Conservation (phyloP, 2,888 invertebrate genomes). For the Resseliella maxima region DNA sequence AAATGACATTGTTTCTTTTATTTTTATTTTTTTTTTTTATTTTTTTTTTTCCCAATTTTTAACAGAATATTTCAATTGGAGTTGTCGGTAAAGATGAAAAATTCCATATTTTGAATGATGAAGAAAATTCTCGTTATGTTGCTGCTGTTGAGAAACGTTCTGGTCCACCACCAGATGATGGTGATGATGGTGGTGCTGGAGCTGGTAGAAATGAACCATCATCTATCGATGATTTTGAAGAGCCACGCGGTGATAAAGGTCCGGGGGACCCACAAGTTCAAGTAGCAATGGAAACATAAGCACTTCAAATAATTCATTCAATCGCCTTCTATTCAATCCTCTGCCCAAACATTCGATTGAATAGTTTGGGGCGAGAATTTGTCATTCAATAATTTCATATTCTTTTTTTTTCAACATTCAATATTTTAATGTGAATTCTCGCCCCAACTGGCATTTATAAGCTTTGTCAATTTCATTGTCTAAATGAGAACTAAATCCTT, state of each 20-base stretch:
- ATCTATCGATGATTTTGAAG: slow-evolving; percentile 65
- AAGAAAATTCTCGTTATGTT: slow-evolving; percentile 69
- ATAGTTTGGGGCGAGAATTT: slow-evolving; percentile 30
- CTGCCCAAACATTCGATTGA: not conserved
- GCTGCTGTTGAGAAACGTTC: slow-evolving; percentile 62
- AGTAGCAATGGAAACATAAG: slow-evolving; percentile 65
- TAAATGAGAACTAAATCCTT: not conserved
- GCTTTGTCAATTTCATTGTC: slow-evolving; percentile 3
- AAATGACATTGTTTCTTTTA: slow-evolving; percentile 68
- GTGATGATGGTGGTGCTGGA: slow-evolving; percentile 57
- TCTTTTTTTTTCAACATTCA: not conserved
- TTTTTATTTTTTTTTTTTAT: slow-evolving; percentile 32
- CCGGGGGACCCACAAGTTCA: slow-evolving; percentile 68
- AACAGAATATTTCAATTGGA: slow-evolving; percentile 91
- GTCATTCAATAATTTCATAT: not conserved
- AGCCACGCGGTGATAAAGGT: slow-evolving; percentile 64
- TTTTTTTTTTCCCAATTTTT: slow-evolving; percentile 60
- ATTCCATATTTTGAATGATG: slow-evolving; percentile 84
- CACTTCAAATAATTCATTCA: not conserved
- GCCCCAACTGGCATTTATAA: not conserved
- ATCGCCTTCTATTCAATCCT: not conserved
- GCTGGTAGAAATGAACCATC: slow-evolving; percentile 64
- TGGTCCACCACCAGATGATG: slow-evolving; percentile 49
- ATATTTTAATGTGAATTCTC: not conserved
- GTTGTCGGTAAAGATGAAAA: slow-evolving; percentile 87